A percentile compares a stretch with the other conserved stretches of the same genome.
Evolutionary conservation across 2,113 vertebrate species (phyloP).

Genomic region (Tretioscincus oriximinensis): DNA sequence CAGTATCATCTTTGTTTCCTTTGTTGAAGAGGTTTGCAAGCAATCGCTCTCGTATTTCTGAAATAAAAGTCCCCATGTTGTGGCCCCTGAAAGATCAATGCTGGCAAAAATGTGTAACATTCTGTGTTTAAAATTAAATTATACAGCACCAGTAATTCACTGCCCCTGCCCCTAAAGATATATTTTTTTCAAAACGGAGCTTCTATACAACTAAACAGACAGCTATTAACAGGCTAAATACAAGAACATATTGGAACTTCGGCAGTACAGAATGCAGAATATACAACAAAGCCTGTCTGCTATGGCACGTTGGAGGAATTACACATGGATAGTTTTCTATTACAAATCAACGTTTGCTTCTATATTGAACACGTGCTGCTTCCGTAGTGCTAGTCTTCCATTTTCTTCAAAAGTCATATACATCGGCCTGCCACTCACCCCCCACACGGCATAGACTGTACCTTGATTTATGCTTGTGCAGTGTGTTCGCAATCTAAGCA

Average conservation of each 20-base stretch:
- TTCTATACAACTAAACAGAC: slow-evolving; percentile 32
- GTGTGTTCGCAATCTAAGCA: slow-evolving; percentile 67
- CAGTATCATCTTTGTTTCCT: neutral
- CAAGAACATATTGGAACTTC: slow-evolving; percentile 37
- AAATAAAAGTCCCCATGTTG: slow-evolving; percentile 42
- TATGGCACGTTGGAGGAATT: slow-evolving; percentile 66
- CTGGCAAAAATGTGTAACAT: slow-evolving; percentile 44
- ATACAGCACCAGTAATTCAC: slow-evolving; percentile 1
- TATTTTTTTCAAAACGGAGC: slow-evolving; percentile 18
- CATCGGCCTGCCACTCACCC: slow-evolving; percentile 62
- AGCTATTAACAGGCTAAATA: slow-evolving; percentile 43
- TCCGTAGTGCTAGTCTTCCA: slow-evolving; percentile 65
- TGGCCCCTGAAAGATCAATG: neutral
- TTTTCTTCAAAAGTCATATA: slow-evolving; percentile 46
- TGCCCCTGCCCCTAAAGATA: neutral
- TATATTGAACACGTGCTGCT: slow-evolving; percentile 65
- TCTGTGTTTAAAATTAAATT: slow-evolving; percentile 37
- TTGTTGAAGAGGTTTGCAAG: slow-evolving; percentile 28
- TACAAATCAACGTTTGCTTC: slow-evolving; percentile 60
- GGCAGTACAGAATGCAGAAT: slow-evolving; percentile 20
- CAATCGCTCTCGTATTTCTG: slow-evolving; percentile 39
- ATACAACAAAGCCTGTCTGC: slow-evolving; percentile 52
- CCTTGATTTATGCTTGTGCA: slow-evolving; percentile 60
- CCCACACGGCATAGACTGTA: slow-evolving; percentile 60
- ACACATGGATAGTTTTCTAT: slow-evolving; percentile 20